Conservation (phyloP, 2,888 invertebrate genomes). For the Lomographa bimaculata region DNA sequence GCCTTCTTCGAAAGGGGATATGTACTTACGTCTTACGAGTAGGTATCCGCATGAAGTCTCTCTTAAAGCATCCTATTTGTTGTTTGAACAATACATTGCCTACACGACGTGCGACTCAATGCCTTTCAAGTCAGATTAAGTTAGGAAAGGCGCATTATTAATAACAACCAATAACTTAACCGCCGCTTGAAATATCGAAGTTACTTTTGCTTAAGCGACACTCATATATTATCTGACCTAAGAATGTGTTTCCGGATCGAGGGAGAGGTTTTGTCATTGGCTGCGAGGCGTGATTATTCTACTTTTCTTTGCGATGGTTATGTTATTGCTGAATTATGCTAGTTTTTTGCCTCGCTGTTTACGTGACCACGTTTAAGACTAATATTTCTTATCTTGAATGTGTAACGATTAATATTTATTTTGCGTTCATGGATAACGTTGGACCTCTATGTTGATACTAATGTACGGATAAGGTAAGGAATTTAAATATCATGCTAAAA, state of each 20-base stretch:
- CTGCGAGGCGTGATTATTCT: conserved; percentile 52
- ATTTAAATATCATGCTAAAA: conserved; percentile 38
- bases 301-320: conserved; percentile 46
- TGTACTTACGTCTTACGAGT: conserved; percentile 25
- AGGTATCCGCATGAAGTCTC: conserved; percentile 25
- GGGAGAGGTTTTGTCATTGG: conserved; percentile 63
- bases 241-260: conserved; percentile 79
- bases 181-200: conserved; percentile 77
- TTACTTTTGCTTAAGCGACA: conserved; percentile 80
- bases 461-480: conserved; percentile 2
- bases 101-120: conserved; percentile 72
- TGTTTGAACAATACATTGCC: conserved; percentile 67
- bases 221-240: conserved; percentile 72
- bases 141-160: conserved; percentile 79
- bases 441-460: background rate
- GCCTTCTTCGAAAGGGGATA: conserved; percentile 21
- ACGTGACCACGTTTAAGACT: background rate
- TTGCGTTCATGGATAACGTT: background rate
- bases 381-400: conserved; percentile 1
- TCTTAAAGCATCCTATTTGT: conserved; percentile 61
- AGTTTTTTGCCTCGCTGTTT: conserved; percentile 12
- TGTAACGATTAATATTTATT: background rate
- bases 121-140: conserved; percentile 81
- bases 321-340: conserved; percentile 40
- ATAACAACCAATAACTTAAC: conserved; percentile 80